These are phyloP conservation scores for Cichlasoma orientale DNA, from an alignment of 2,797 vertebrate species.

Conservation along the genomic window DNA sequence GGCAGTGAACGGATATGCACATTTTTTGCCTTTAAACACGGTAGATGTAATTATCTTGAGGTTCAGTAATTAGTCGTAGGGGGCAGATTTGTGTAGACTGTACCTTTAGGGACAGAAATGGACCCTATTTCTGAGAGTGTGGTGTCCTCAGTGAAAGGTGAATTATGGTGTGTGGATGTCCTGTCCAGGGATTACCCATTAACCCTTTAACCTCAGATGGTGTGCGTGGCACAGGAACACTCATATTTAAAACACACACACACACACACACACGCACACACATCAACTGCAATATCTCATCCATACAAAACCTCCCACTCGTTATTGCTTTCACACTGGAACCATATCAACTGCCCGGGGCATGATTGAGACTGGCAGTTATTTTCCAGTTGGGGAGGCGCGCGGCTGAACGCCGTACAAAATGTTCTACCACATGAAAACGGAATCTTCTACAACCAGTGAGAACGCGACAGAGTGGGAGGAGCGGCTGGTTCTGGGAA, in stretches of 20 bases:
- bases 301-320: constrained; percentile 27
- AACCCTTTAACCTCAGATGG: constrained; percentile 42
- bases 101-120: not conserved
- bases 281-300: constrained; percentile 18
- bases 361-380: constrained; percentile 36
- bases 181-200: constrained; percentile 35
- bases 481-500: constrained; percentile 6
- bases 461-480: constrained; percentile 16
- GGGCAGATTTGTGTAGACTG: not conserved
- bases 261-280: constrained; percentile 2
- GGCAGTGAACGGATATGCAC: not conserved
- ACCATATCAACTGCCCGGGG: constrained; percentile 41
- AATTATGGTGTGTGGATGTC: constrained; percentile 20
- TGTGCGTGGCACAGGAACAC: constrained; percentile 3
- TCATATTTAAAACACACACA: not conserved
- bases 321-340: constrained; percentile 25
- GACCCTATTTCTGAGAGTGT: not conserved
- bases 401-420: constrained; percentile 37
- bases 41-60: not conserved
- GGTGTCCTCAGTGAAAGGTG: constrained; percentile 33
- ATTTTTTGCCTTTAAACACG: not conserved
- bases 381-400: constrained; percentile 33
- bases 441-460: not conserved
- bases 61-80: not conserved
- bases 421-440: constrained; percentile 43